A percentile compares a stretch with the other conserved stretches of the same genome.
Conservation (phyloP, 2,888 invertebrate genomes). For the Coleophora flavipennella region DNA sequence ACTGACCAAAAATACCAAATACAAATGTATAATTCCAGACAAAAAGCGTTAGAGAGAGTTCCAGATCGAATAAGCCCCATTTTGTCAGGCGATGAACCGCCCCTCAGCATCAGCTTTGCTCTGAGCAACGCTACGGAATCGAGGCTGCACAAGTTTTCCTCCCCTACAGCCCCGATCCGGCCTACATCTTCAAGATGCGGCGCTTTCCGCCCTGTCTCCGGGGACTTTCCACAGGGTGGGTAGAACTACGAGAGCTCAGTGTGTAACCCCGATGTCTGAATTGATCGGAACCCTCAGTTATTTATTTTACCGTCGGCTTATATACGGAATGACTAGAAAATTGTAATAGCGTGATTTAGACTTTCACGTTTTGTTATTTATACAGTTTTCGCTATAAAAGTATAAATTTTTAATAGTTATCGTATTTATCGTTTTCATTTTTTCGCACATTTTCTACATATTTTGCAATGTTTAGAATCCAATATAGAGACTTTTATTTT, state of each 20-base stretch:
- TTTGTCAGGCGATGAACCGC: conserved; percentile 45
- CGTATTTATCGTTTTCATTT: no score
- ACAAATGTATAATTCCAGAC: no score
- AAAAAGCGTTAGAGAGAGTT: conserved; percentile 34
- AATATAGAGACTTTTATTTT: background rate
- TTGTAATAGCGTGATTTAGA: conserved; percentile 36
- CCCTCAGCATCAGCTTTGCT: conserved; percentile 63
- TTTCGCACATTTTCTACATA: no score
- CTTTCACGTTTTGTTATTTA: background rate
- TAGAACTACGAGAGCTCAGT: conserved; percentile 46
- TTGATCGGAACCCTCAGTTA: conserved; percentile 46
- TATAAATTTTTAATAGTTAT: no score
- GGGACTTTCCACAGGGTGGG: conserved; percentile 71
- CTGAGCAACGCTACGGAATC: conserved; percentile 60
- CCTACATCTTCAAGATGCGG: conserved; percentile 45
- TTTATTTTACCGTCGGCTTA: background rate
- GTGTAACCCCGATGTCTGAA: conserved; percentile 62
- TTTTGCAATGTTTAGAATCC: no score
- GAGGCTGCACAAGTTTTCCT: conserved; percentile 42
- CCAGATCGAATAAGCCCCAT: conserved; percentile 70
- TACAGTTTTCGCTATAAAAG: no score
- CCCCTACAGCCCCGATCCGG: conserved; percentile 46
- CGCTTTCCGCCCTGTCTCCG: conserved; percentile 69
- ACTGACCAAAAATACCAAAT: no score
- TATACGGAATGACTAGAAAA: conserved; percentile 21